Conservation (phyloP, 2,113 vertebrate genomes). For the Heterocephalus glaber region DNA sequence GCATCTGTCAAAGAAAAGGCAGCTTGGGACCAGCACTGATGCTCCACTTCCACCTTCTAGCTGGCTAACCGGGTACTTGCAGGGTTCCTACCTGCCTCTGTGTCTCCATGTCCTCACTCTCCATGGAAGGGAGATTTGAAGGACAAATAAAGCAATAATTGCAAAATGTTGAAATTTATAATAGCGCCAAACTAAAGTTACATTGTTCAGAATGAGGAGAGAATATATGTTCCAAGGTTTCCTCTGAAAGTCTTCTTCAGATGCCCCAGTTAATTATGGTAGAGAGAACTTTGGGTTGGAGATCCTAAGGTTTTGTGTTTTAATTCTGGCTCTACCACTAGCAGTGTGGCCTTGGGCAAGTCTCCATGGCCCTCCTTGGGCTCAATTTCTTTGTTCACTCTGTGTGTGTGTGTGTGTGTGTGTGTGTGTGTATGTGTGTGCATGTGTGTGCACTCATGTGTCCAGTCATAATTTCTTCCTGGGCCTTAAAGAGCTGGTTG, state of each 20-base stretch:
- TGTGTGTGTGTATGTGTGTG: not conserved
- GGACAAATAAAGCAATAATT: not conserved
- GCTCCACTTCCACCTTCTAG: fast-evolving
- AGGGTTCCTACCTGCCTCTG: not conserved
- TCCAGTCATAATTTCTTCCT: not conserved
- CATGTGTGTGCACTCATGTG: fast-evolving
- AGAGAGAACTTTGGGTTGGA: not conserved
- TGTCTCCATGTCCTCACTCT: not conserved
- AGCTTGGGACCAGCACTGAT: not conserved
- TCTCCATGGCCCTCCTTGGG: not conserved
- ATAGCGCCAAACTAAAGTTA: not conserved
- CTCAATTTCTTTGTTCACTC: not conserved
- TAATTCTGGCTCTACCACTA: not conserved
- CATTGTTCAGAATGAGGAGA: not conserved
- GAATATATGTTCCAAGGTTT: not conserved
- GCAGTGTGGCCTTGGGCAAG: not conserved
- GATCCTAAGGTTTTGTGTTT: not conserved
- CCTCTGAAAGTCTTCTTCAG: not conserved
- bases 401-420: not conserved
- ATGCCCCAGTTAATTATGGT: not conserved
- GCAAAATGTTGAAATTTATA: not conserved
- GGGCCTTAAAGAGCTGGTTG: not conserved
- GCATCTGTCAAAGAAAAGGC: not conserved
- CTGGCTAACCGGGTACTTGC: fast-evolving
- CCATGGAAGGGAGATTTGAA: no score